Conservation (phyloP, 2,888 invertebrate genomes). For the Tiphia femorata region DNA sequence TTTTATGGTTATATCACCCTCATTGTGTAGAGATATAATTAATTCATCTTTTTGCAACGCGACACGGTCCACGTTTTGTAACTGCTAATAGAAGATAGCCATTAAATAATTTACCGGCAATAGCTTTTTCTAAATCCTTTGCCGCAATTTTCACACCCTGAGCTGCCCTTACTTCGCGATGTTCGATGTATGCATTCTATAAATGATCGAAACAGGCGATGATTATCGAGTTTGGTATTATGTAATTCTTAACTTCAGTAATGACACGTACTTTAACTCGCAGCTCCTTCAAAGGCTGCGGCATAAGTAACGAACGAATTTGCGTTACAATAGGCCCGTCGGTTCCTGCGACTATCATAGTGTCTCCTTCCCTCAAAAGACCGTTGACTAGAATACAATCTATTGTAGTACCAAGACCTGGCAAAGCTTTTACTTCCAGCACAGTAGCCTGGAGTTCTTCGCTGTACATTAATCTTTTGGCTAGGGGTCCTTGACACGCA, state of each 20-base stretch:
- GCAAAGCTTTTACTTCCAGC: constrained; percentile 93
- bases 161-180: constrained; percentile 94
- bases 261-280: constrained; percentile 96
- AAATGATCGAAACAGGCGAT: no score
- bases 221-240: no score
- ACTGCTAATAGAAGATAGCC: neutral
- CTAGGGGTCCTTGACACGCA: constrained; percentile 89
- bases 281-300: constrained; percentile 97
- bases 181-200: constrained; percentile 91
- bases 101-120: constrained; percentile 75
- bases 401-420: constrained; percentile 97
- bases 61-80: no score
- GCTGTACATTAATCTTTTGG: constrained; percentile 91
- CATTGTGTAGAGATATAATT: neutral
- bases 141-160: constrained; percentile 99
- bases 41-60: neutral
- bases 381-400: constrained; percentile 99
- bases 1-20: neutral
- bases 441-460: constrained; percentile 92
- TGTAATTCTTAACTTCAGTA: neutral
- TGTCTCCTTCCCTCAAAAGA: constrained; percentile 91
- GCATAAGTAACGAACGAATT: constrained; percentile 96
- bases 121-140: constrained; percentile 97
- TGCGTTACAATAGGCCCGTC: constrained; percentile 99
- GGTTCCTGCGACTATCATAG: constrained; percentile 95